phyloP scores from a whole-genome alignment of 2,888 invertebrate species.

The Drosophila recens region DNA sequence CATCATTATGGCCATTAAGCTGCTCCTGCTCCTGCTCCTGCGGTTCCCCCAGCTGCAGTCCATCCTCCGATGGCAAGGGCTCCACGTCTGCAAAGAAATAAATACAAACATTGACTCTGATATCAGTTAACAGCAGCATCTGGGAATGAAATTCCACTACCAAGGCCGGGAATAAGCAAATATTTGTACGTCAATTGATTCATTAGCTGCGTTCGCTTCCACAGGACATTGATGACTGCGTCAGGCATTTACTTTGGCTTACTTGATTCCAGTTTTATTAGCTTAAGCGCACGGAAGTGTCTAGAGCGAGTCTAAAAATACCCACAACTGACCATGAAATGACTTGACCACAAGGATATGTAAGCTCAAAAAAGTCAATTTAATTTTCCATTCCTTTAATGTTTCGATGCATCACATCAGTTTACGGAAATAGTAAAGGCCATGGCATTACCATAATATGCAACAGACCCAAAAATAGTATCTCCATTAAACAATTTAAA shows the following conservation, averaged over 20 bases:
- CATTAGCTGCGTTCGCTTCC: constrained; percentile 50
- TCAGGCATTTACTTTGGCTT: constrained; percentile 20
- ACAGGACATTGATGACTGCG: constrained; percentile 50
- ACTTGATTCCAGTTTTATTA: constrained; percentile 42
- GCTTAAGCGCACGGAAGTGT: constrained; percentile 19
- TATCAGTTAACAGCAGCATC: background rate
- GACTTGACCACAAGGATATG: constrained; percentile 25
- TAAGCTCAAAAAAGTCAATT: constrained; percentile 16
- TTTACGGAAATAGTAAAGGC: constrained; percentile 48
- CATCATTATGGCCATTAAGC: constrained; percentile 63
- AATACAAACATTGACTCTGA: background rate
- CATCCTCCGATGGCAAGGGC: constrained; percentile 74
- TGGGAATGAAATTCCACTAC: constrained; percentile 13
- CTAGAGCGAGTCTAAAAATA: constrained; percentile 48
- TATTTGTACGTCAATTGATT: constrained; percentile 53
- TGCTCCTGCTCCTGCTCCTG: constrained; percentile 67
- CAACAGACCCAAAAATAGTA: constrained; percentile 54
- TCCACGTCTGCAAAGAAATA: constrained; percentile 72
- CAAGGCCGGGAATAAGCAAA: constrained; percentile 39
- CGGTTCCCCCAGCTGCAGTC: constrained; percentile 41
- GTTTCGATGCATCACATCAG: background rate
- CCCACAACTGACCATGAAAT: constrained; percentile 40
- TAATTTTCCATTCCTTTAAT: constrained; percentile 15
- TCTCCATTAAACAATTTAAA: constrained; percentile 75
- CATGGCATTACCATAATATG: constrained; percentile 63